Evolutionary conservation across 2,797 vertebrate species (phyloP).

Genomic region (Oryzias dopingdopingensis): DNA sequence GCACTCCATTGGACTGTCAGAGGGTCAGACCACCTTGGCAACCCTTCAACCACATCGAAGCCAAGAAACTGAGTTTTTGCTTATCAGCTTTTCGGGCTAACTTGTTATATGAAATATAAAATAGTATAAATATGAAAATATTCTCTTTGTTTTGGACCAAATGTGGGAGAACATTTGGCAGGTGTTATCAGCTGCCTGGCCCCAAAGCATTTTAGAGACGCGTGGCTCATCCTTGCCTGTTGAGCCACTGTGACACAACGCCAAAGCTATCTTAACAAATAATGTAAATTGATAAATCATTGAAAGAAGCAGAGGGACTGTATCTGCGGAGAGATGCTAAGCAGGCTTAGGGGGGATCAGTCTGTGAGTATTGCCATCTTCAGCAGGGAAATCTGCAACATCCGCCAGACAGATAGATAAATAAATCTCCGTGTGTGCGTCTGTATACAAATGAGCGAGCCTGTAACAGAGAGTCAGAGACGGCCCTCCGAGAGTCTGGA

Average conservation of each 20-base stretch:
- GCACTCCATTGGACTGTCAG: conserved; percentile 69
- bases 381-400: conserved; percentile 75
- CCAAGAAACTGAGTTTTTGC: conserved; percentile 8
- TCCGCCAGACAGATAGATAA: conserved; percentile 77
- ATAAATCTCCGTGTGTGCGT: conserved; percentile 75
- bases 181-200: conserved; percentile 5
- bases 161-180: neutral
- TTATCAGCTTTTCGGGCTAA: neutral
- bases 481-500: conserved; percentile 25
- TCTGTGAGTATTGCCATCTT: conserved; percentile 82
- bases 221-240: conserved; percentile 9
- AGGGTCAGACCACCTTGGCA: conserved; percentile 68
- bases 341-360: conserved; percentile 80
- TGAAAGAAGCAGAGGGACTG: conserved; percentile 77
- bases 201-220: conserved; percentile 11
- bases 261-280: conserved; percentile 81
- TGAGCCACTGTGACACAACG: conserved; percentile 44
- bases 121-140: conserved; percentile 8
- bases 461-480: conserved; percentile 53
- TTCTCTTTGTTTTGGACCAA: conserved; percentile 8
- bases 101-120: neutral
- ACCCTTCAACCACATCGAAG: conserved; percentile 40
- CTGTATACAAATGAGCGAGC: conserved; percentile 80
- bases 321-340: conserved; percentile 76
- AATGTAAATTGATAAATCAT: conserved; percentile 87